Base-by-base conservation (phyloP, 2,888 invertebrate genomes). In the Hirtodrosophila alboralis region DNA sequence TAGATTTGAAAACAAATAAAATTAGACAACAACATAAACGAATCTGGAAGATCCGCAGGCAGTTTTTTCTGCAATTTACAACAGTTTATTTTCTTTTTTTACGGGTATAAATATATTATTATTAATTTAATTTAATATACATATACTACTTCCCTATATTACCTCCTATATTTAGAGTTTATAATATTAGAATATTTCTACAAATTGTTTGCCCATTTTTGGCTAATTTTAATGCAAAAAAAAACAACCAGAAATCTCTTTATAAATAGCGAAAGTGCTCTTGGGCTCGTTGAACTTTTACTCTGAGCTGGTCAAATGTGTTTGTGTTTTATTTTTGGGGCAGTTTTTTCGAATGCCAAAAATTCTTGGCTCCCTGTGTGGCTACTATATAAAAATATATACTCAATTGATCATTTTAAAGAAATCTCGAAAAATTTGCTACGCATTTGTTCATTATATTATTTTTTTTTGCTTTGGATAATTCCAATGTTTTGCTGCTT, bases 241-340 rank as follows among this genome's bases (percentile, higher is more conserved):
- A n/a, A n/a, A n/a, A n/a, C n/a, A n/a, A n/a, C n/a, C n/a, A n/a
- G n/a, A n/a, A n/a, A 58, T 37, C 49, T 33, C 34, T 60, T 78
- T 81, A 64, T 66, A 72, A 73, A 81, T 81, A 73, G 72, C n/a
- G n/a, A n/a, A n/a, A n/a, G n/a, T 43, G 30, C 36, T 28, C 5
- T 60, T 21, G 70, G 80, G 36, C 40, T 45, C 56, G 56, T 57
- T 62, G 68, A 77, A 78, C 81, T 81, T 66, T 69, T 52, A n/a
- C n/a, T n/a, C n/a, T 30, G 37, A 27, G 40, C 21, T 63, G 53
- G 44, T 44, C 47, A 52, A 56, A 37, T 48, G 41, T 44, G 36
- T 37, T 31, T 51, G 52, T 58, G 44, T 52, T 59, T 69, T 68
- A 68, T 68, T 68, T 69, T 64, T 49, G 64, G 27, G 33, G 12